Conservation (phyloP, 2,888 invertebrate genomes). For the Tubulanus polymorphus region DNA sequence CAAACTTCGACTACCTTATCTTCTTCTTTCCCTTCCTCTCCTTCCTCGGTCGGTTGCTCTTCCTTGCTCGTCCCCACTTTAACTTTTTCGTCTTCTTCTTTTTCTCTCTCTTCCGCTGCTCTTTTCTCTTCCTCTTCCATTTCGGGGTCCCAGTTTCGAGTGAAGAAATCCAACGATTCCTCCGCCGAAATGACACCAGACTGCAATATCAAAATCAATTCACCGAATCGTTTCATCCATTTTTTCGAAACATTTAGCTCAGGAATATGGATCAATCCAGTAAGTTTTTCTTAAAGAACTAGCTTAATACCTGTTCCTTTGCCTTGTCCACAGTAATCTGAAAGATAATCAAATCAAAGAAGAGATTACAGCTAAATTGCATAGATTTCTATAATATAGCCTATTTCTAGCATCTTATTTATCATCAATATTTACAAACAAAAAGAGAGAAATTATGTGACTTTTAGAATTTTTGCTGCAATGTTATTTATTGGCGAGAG, state of each 20-base stretch:
- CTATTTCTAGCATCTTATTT: too few relatives aligned
- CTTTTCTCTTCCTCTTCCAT: constrained; percentile 25
- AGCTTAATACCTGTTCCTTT: constrained; percentile 1
- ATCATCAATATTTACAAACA: too few relatives aligned
- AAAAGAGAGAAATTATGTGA: too few relatives aligned
- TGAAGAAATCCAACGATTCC: constrained; percentile 55
- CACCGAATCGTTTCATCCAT: too few relatives aligned
- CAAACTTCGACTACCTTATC: constrained; percentile 1
- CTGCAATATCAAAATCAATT: constrained; percentile 22
- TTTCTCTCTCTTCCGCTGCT: constrained; percentile 22
- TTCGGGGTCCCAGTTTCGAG: constrained; percentile 50
- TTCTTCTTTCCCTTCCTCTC: constrained; percentile 21
- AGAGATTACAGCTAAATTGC: too few relatives aligned
- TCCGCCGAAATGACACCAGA: constrained; percentile 39
- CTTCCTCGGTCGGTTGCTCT: constrained; percentile 14
- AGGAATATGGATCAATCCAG: too few relatives aligned
- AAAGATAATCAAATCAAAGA: too few relatives aligned
- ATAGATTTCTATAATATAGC: too few relatives aligned
- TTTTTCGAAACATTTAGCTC: too few relatives aligned
- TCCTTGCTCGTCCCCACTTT: not conserved
- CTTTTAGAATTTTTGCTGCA: too few relatives aligned
- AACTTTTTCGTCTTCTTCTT: constrained; percentile 7
- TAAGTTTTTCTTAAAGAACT: not conserved
- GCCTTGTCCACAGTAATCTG: constrained; percentile 12
- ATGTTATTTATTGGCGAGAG: too few relatives aligned